Base-by-base conservation (phyloP, 2,797 vertebrate genomes). In the Pampus argenteus region DNA sequence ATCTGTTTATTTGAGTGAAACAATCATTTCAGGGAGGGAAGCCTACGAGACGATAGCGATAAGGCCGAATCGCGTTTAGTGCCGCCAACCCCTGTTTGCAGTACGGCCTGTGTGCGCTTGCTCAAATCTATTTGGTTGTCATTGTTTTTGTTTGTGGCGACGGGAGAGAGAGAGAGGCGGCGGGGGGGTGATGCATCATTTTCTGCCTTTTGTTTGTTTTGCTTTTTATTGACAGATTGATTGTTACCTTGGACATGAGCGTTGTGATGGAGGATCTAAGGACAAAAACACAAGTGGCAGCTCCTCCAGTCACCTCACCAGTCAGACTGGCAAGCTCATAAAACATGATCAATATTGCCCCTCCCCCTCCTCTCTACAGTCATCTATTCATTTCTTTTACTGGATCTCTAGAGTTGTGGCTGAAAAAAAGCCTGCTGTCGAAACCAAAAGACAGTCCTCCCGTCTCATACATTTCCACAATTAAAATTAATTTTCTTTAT, bases 1-100 rank as follows among this genome's bases (percentile, higher is more conserved):
- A 93, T 93, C 90, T 94, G 94, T 93, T 94, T 93, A 93, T 94
- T 93, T 94, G 88, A 94, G 89, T 92, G 91, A 92, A 92, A 93
- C 92, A 93, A 94, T 94, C 89, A 93, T 93, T 94, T 92, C 89
- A 78, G 86, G 68, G 75, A 82, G 83, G 81, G 81, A 84, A 86
- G 91, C 79, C 85, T 78, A 86, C 57, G 50, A 86, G 79, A 84
- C 47, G n/a, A n/a, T n/a, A n/a, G 52, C 71, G 91, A 93, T 91
- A 92, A 91, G 90, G 73, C 84, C 78, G 88, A 89, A 92, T 90
- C 90, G 90, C 75, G 81, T 93, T 91, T 89, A 91, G 83, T 18
- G 34, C 26, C 61, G 20, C 49, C 48, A 1, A 26, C 42, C 60
- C 49, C 57, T 36, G 68, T 69, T 82, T 77, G 66, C 79, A 82